Conservation (phyloP, 2,888 invertebrate species). For the Endotricha flammealis region DNA sequence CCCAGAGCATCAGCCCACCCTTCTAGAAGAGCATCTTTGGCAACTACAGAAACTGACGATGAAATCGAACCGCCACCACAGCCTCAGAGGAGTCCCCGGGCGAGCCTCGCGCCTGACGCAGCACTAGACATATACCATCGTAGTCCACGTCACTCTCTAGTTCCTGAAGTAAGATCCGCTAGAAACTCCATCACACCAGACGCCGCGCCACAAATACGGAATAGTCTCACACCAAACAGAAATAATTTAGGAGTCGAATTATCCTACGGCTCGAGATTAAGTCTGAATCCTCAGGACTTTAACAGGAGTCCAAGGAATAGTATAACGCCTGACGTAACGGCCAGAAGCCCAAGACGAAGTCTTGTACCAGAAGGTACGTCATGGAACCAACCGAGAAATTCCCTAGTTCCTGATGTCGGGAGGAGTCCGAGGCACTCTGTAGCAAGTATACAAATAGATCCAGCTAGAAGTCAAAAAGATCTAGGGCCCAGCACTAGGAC, state of each 20-base stretch:
- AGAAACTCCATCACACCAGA: conserved; percentile 82
- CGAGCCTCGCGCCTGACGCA: conserved; percentile 79
- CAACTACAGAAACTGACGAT: conserved; percentile 80
- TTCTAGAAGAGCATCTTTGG: conserved; percentile 77
- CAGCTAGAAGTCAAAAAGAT: conserved; percentile 63
- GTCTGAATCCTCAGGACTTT: conserved; percentile 77
- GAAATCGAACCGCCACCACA: conserved; percentile 60
- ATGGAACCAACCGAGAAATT: conserved; percentile 79
- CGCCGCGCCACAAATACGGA: conserved; percentile 70
- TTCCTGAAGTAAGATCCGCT: conserved; percentile 77
- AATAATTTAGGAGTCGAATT: conserved; percentile 80
- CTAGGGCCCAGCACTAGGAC: conserved; percentile 73
- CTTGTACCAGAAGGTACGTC: conserved; percentile 76
- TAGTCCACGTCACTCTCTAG: conserved; percentile 76
- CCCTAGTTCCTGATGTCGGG: conserved; percentile 76
- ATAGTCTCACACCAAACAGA: conserved; percentile 76
- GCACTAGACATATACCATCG: conserved; percentile 72
- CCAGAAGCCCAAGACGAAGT: conserved; percentile 80
- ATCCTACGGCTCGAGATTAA: conserved; percentile 75
- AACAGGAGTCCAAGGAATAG: conserved; percentile 70
- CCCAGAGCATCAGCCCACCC: conserved; percentile 67
- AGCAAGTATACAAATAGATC: conserved; percentile 67
- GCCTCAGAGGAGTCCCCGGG: conserved; percentile 73
- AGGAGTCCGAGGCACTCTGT: conserved; percentile 80
- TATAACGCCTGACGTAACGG: conserved; percentile 65